Evolutionary conservation across 2,113 vertebrate genomes (phyloP), one percentile per base, ranked within the genome.

Genomic region (Tetrax tetrax): DNA sequence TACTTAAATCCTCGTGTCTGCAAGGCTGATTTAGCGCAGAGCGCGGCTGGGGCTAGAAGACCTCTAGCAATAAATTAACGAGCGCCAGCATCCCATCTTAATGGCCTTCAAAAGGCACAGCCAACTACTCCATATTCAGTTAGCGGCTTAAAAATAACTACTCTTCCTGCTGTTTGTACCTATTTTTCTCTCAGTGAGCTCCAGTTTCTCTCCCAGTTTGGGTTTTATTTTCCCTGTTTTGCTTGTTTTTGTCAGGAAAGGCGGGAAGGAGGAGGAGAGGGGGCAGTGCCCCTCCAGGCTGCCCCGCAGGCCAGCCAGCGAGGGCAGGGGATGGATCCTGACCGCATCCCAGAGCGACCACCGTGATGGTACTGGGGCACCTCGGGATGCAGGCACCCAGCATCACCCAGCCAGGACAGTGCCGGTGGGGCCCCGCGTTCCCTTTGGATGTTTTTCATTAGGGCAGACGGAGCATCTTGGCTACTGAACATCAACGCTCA

Each of bases 381-480:
- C 7, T 51, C 2, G 1, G 41, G 83, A 8, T 35, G 60, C 78
- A 2, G 13, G 23, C 5, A 7, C 59, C 61, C 1, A 0, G 47
- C 68, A 33, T 53, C 50, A 16, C 25, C 41, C 33, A 8, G 2
- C 27, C 41, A 28, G 66, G 60, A 24, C 14, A 1, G 48, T 1
- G 31, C 66, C 6, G 3, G 3, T 0, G 0, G 23, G 48, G 53
- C 66, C 60, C 64, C 15, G 21, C 21, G 3, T 1, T 28, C 31
- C 3, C 3, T 14, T 53, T 19, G 7, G 50, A 29, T 28, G 31
- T 11, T 57, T 80, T 65, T 28, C 21, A 28, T 2, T 6, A 69
- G 28, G 8, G 18, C 60, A 60, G 56, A 43, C 47, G 38, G 35
- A 87, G 59, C 43, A 33, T 9, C 87, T 80, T 8, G 0, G 37